phyloP scores from a whole-genome alignment of 2,797 vertebrate species.

The Sebastes hubbsi region DNA sequence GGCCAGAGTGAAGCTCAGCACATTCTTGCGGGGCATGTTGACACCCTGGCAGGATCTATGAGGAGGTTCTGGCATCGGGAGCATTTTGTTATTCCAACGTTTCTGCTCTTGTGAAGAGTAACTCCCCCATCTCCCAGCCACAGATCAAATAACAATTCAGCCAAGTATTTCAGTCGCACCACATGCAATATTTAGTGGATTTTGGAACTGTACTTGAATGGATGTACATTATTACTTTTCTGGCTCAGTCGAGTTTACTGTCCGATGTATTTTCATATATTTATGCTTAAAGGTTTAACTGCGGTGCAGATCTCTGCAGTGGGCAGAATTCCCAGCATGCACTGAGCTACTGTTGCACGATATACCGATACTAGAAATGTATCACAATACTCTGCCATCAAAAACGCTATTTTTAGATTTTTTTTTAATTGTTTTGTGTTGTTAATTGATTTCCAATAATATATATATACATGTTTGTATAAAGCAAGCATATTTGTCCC shows the following conservation, averaged over 20 bases:
- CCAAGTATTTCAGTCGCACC: slow-evolving; percentile 61
- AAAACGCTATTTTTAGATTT: too few relatives aligned
- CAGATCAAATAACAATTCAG: slow-evolving; percentile 61
- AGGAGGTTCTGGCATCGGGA: slow-evolving; percentile 67
- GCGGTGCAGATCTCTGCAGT: neutral
- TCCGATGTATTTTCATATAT: slow-evolving; percentile 35
- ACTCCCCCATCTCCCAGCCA: slow-evolving; percentile 57
- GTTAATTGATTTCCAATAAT: too few relatives aligned
- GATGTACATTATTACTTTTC: slow-evolving; percentile 51
- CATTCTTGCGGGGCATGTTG: slow-evolving; percentile 75
- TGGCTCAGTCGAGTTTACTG: slow-evolving; percentile 33
- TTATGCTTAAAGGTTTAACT: slow-evolving; percentile 15
- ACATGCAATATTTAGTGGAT: slow-evolving; percentile 52
- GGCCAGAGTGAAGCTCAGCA: slow-evolving; percentile 65
- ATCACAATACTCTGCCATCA: too few relatives aligned
- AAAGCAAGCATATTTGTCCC: too few relatives aligned
- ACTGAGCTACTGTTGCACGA: neutral
- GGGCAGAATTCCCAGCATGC: neutral
- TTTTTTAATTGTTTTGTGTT: too few relatives aligned
- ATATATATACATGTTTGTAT: too few relatives aligned
- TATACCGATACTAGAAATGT: neutral
- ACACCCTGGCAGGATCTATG: slow-evolving; percentile 74
- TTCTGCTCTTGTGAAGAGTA: slow-evolving; percentile 61
- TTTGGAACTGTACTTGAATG: slow-evolving; percentile 46
- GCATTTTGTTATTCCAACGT: slow-evolving; percentile 74